phyloP scores from a whole-genome alignment of 1,140 invertebrate species.

The Brachionus rotundiformis region DNA sequence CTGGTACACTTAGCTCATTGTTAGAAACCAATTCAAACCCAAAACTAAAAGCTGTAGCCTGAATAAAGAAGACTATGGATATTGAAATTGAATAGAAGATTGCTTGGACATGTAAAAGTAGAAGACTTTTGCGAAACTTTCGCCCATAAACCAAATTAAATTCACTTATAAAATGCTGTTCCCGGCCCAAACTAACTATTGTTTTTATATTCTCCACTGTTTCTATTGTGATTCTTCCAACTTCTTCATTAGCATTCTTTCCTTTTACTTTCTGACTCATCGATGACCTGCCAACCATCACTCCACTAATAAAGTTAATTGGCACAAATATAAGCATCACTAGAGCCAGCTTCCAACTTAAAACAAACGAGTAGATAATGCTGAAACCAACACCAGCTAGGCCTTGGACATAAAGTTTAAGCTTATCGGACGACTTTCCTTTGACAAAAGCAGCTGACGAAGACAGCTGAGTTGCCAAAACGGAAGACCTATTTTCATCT shows the following conservation, averaged over 20 bases:
- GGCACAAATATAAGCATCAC: constrained; percentile 77
- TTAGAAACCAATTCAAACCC: constrained; percentile 24
- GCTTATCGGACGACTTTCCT: constrained; percentile 64
- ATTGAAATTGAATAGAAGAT: constrained; percentile 12
- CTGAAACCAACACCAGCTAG: constrained; percentile 69
- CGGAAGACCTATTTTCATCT: constrained; percentile 65
- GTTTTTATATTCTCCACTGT: constrained; percentile 42
- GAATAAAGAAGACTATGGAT: constrained; percentile 38
- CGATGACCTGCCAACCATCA: constrained; percentile 1
- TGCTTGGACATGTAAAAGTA: not conserved
- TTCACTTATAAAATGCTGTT: constrained; percentile 37
- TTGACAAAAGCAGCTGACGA: constrained; percentile 67
- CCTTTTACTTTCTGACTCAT: constrained; percentile 11
- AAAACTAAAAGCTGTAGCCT: constrained; percentile 40
- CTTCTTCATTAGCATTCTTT: constrained; percentile 19
- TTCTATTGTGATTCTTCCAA: constrained; percentile 43
- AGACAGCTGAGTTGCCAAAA: constrained; percentile 66
- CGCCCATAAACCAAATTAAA: not conserved
- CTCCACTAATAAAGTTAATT: constrained; percentile 65
- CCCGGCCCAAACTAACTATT: not conserved
- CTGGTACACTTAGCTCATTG: not conserved
- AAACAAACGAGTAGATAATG: constrained; percentile 72
- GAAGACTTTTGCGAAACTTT: not conserved
- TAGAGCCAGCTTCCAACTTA: constrained; percentile 79
- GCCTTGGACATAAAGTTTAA: constrained; percentile 64